These are phyloP conservation scores for Pinctada fucata DNA, from an alignment of 2,888 invertebrate species.

Conservation along the genomic window DNA sequence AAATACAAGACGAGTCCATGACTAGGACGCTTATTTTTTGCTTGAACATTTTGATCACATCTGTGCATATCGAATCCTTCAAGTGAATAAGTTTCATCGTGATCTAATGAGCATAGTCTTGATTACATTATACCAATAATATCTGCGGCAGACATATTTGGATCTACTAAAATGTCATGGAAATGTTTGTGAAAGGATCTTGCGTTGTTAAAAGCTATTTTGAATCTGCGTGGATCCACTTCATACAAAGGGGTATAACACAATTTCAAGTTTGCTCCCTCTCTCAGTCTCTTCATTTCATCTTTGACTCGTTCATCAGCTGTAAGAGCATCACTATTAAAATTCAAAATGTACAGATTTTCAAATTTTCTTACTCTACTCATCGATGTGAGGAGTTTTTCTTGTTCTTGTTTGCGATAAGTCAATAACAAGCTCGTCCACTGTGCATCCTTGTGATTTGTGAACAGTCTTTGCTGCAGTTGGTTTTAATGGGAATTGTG, in stretches of 20 bases:
- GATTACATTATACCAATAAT: constrained; percentile 32
- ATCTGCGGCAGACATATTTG: constrained; percentile 21
- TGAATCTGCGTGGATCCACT: constrained; percentile 7
- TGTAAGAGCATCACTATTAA: constrained; percentile 38
- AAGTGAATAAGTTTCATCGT: constrained; percentile 2
- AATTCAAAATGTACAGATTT: constrained; percentile 42
- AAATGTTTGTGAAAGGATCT: constrained; percentile 38
- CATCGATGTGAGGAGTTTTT: constrained; percentile 42
- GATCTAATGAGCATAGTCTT: constrained; percentile 20
- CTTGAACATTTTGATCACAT: constrained; percentile 9
- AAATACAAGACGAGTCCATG: not conserved
- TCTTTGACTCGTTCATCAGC: constrained; percentile 36
- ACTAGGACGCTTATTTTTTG: not conserved
- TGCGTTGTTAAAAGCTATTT: constrained; percentile 30
- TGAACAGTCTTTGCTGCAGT: constrained; percentile 47
- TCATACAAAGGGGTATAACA: constrained; percentile 24
- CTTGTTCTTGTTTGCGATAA: constrained; percentile 7
- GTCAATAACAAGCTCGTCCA: constrained; percentile 18
- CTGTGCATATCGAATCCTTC: constrained; percentile 20
- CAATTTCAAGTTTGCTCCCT: constrained; percentile 7
- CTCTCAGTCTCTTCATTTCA: constrained; percentile 41
- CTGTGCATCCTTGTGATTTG: constrained; percentile 45
- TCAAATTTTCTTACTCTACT: constrained; percentile 38
- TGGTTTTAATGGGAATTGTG: constrained; percentile 42
- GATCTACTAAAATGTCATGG: constrained; percentile 24